These are phyloP conservation scores for Lepidothrix coronata DNA, from an alignment of 2,113 vertebrate species.

Conservation along the genomic window DNA sequence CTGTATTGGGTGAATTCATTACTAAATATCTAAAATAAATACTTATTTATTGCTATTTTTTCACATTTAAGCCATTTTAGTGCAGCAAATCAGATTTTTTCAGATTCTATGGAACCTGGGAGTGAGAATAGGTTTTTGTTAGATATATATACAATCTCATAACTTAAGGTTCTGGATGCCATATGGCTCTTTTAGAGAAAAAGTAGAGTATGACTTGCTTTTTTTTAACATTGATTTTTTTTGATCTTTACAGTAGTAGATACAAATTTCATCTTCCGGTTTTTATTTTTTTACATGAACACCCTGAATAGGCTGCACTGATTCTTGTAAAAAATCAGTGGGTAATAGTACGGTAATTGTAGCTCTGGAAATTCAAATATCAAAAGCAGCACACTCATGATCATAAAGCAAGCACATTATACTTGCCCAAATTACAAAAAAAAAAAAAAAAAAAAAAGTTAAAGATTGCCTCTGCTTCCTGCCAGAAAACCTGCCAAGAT, in stretches of 20 bases:
- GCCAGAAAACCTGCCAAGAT: neutral
- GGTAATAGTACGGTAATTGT: neutral
- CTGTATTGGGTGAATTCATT: neutral
- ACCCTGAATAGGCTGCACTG: neutral
- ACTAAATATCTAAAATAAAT: neutral
- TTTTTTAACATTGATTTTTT: neutral
- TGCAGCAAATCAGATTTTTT: neutral
- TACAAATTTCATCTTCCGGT: neutral
- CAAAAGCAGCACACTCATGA: neutral
- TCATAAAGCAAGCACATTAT: neutral
- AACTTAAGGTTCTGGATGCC: neutral
- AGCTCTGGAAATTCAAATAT: neutral
- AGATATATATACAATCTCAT: neutral
- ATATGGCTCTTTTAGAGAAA: neutral
- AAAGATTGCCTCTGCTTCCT: neutral
- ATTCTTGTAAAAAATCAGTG: neutral
- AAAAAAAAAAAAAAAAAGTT: neutral
- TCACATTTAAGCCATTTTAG: neutral
- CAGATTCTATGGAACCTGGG: neutral
- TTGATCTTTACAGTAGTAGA: neutral
- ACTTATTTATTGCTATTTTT: neutral
- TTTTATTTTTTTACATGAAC: neutral
- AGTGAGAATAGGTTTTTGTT: neutral
- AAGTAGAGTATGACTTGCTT: neutral
- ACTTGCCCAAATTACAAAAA: neutral